Evolutionary conservation across 1,140 invertebrate genomes (phyloP), one percentile per base, ranked within the genome.

Genomic region (Drosophila novamexicana): DNA sequence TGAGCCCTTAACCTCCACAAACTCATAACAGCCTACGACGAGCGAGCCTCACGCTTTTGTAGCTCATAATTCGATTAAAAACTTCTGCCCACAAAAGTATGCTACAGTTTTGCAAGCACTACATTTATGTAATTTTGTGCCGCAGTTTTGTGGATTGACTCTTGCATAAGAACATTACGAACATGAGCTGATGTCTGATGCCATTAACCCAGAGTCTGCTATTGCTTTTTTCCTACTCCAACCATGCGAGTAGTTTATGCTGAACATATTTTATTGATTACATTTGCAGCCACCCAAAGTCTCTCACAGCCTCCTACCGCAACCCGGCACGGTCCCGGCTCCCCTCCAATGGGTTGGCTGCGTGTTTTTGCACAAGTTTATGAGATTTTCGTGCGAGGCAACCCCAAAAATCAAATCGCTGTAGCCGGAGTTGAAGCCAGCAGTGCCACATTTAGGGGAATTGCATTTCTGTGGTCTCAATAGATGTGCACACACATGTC

Each of bases 261-360:
- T 56, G 53, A 82, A 89, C 83, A 86, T 86, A 86, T 89, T 86
- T 86, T 86, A 86, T 86, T 89, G 83, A 86, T 86, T 86, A 88
- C 84, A 86, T 80, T 77, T 73, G 29, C 66, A 40, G 36, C 36
- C 67, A n/a, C 32, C 29, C 57, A 66, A 10, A n/a, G n/a, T 22
- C 12, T 12, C 22, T 29, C 4, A 32, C 47, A 62, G 10, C 50
- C 45, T 72, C 7, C 57, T 39, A 6, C 70, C 50, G 8, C 75
- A 37, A 44, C 57, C 37, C 40, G 9, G 4, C 61, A 56, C 18
- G n/a, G 22, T 5, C 49, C 57, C 36, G 42, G 52, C 39, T 22
- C 36, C n/a, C 34, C 18, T 4, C n/a, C 58, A 1, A 10, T 40
- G 22, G 18, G 9, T 34, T 39, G 54, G n/a, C 70, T 69, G 69